Base-by-base conservation (phyloP, 2,888 invertebrate species). In the Aphodius granarius region DNA sequence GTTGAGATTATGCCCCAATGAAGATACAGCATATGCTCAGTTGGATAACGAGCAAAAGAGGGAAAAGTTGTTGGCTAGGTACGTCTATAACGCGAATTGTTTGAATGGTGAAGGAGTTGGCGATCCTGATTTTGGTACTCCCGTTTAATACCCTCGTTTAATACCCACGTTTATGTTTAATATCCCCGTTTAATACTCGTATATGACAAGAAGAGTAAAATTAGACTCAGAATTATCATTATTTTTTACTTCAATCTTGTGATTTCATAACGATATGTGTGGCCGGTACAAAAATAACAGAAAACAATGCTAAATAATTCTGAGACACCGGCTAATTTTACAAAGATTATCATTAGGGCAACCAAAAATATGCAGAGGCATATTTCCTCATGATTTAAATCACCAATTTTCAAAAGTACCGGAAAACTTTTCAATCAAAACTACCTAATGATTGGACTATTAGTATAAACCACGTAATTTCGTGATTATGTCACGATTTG, bases 71-170 rank as follows among this genome's bases (percentile, higher is more conserved):
- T 81, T 87, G 78, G 87, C 87, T 75, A 83, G 87, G 77, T 88
- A 88, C 78, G 88, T 88, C 70, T 87, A 87, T 79, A 87, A 87
- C 79, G 86, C 87, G 18, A 87, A 86, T 80, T 84, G 85, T 74
- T 78, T 85, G 73, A 85, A 84, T 76, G 86, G 86, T 2, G 89
- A 89, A 79, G 91, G 91, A 66, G 90, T 91, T 81, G 92, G 92
- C 0, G 92, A 92, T 86, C 92, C 92, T 0, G 92, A 91, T 87
- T 92, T 92, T 85, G 92, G 92, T 79, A 92, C 92, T 3, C 92
- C 92, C 13, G 92, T 92, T 81, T 92, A 89, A 89, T 72, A 68
- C 70, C 66, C 21, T 13, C 13, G 43, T 3, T 9, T 43, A 13
- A 6, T 13, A 43, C n/a, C n/a, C n/a, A n/a, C n/a, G n/a, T n/a